These are phyloP conservation scores for Cyanoramphus novaezelandiae DNA, from an alignment of 2,113 vertebrate genomes.

Conservation along the genomic window DNA sequence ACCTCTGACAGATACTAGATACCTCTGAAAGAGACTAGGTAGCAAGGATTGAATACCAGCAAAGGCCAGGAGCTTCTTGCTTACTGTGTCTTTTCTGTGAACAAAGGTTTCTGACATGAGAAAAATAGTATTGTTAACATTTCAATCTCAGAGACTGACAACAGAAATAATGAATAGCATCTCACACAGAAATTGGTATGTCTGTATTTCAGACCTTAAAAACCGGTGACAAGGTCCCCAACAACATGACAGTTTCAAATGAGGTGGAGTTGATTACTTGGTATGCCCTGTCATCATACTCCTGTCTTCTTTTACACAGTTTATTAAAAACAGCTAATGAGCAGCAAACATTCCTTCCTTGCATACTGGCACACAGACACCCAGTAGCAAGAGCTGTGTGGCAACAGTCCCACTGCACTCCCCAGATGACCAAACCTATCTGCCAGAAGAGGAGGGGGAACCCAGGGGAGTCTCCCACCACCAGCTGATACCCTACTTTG, in stretches of 20 bases:
- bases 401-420: neutral
- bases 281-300: neutral
- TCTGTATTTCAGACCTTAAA: neutral
- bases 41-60: neutral
- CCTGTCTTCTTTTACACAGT: neutral
- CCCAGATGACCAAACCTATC: rapidly evolving
- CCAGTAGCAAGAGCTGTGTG: neutral
- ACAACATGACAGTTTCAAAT: neutral
- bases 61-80: neutral
- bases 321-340: neutral
- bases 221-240: neutral
- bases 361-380: neutral
- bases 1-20: neutral
- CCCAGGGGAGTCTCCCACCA: neutral
- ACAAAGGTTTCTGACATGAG: neutral
- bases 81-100: neutral
- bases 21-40: neutral
- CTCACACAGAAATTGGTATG: neutral
- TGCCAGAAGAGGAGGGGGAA: neutral
- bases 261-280: neutral
- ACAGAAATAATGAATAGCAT: neutral
- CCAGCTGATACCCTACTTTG: neutral
- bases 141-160: neutral
- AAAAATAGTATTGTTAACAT: neutral
- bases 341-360: neutral